These are phyloP conservation scores for Urocolius indicus DNA, from an alignment of 2,113 vertebrate genomes.

Conservation along the genomic window DNA sequence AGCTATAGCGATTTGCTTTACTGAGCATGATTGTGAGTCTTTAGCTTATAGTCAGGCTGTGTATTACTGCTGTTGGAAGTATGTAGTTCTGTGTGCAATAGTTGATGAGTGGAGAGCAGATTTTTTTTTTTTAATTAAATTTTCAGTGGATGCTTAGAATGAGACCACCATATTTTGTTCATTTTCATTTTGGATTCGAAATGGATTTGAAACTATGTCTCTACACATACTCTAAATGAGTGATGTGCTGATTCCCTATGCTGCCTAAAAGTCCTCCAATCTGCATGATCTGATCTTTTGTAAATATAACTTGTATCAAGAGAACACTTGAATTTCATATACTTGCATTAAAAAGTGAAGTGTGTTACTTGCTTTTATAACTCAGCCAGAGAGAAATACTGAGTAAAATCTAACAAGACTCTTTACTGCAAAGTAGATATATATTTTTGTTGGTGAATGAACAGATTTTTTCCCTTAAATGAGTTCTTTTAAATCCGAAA, in stretches of 20 bases:
- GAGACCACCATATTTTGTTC: neutral
- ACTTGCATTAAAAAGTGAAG: neutral
- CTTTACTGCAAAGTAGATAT: neutral
- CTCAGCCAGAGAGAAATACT: neutral
- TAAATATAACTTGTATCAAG: neutral
- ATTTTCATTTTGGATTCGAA: neutral
- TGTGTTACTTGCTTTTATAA: neutral
- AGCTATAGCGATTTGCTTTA: neutral
- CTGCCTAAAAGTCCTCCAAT: neutral
- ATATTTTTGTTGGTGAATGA: neutral
- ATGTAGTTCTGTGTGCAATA: neutral
- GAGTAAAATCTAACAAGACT: neutral
- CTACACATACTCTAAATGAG: neutral
- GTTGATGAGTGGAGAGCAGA: neutral
- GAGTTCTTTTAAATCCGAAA: conserved; percentile 12
- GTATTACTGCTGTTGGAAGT: neutral
- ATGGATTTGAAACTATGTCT: neutral
- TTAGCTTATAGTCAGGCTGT: neutral
- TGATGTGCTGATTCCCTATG: neutral
- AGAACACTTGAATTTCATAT: neutral
- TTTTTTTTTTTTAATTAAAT: neutral
- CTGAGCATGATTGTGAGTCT: neutral
- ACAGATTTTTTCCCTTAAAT: neutral
- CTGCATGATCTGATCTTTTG: neutral
- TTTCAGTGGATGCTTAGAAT: neutral